Evolutionary conservation across 30 jellyfish, hydroid and myxozoan species (phyloP), one percentile per base, ranked within the genome.

Genomic region (Cassiopea xamachana): DNA sequence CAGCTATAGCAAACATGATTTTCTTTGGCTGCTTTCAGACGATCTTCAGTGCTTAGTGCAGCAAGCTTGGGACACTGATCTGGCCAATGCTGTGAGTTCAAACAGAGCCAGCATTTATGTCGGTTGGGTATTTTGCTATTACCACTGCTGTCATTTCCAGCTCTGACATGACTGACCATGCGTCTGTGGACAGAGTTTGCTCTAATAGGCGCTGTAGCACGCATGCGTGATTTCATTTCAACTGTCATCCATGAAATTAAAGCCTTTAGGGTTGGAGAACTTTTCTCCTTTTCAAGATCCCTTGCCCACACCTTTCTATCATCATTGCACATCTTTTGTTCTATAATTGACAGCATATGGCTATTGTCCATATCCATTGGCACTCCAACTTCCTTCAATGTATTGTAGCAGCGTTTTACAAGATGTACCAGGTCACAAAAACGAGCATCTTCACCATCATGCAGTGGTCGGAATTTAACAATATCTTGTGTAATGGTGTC

Each of bases 401-500:
- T 70, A 60, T 80, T 88, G 64, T 93, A 79, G 62, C 96, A 73
- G 5, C 94, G 71, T 82, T 93, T 69, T 81, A 93, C 97, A 72
- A 77, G 87, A 80, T 93, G 92, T 69, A 93, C 90, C 61, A 93
- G 75, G 77, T 87, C 93, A 49, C 92, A 80, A 87, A 89, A 86
- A 69, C 94, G 84, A 83, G 90, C 89, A 70, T 78, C 94, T 77
- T 88, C 98, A 73, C 91, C 93, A 51, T 93, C 97, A 19, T 88
- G 91, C 39, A 89, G 82, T 69, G 90, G 92, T 77, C 89, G 50
- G 77, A 89, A 70, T 82, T 73, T 89, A 50, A 79, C 80, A 45
- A 88, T 93, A 89, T 87, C 97, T 60, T 89, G 94, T 88, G 79
- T 87, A 85, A 87, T 75, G 48, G 89, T 92, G 73, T 93, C 98